A percentile compares a stretch with the other conserved stretches of the same genome.
Evolutionary conservation across 2,113 vertebrate genomes (phyloP).

Genomic region (Boleophthalmus pectinirostris): DNA sequence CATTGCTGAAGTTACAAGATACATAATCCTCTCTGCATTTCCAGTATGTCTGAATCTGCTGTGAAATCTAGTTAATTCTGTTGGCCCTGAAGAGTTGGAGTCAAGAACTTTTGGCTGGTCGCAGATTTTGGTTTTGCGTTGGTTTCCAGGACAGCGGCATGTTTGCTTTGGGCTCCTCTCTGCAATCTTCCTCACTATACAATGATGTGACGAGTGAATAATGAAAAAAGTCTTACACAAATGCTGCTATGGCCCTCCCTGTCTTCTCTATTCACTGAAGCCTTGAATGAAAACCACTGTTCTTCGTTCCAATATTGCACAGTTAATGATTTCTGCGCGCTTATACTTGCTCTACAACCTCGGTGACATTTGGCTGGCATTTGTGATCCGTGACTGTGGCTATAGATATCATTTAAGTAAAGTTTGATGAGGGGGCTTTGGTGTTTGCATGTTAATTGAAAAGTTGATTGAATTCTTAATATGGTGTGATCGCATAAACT

Average conservation of each 20-base stretch:
- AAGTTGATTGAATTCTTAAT: neutral
- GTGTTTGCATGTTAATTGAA: constrained; percentile 2
- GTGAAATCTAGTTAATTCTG: constrained; percentile 42
- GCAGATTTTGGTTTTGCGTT: constrained; percentile 43
- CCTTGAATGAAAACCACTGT: constrained; percentile 1
- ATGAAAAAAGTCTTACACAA: constrained; percentile 21
- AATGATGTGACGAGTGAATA: constrained; percentile 31
- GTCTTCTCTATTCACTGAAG: neutral
- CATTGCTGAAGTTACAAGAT: neutral
- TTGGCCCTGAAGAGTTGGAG: constrained; percentile 40
- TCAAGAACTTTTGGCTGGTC: constrained; percentile 37
- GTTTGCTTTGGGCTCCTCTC: constrained; percentile 50
- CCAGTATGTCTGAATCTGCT: constrained; percentile 6
- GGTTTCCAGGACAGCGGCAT: constrained; percentile 67
- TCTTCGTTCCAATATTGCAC: constrained; percentile 22
- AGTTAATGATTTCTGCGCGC: neutral
- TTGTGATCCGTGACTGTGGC: neutral
- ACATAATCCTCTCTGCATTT: neutral
- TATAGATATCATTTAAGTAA: neutral
- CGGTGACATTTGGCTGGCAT: constrained; percentile 7
- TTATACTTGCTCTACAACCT: neutral
- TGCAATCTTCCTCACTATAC: constrained; percentile 30
- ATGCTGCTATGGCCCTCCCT: constrained; percentile 10
- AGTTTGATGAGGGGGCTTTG: neutral
- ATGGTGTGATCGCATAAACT: neutral